Percentiles rank a stretch among this genome's conserved stretches.
Conservation (phyloP, 1,140 invertebrate genomes). For the Eurosta solidaginis region DNA sequence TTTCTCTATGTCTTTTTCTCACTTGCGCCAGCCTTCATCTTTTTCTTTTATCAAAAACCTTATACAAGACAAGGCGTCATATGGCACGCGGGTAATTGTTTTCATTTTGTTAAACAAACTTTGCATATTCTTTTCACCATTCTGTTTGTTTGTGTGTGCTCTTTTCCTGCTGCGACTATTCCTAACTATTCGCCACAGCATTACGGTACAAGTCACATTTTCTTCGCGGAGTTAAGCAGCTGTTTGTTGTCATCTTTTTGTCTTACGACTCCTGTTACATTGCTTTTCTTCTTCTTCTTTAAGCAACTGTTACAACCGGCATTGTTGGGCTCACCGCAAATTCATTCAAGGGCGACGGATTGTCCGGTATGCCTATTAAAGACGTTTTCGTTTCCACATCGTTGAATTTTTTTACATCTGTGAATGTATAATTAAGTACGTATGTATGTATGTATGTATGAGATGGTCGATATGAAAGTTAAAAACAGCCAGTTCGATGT, state of each 20-base stretch:
- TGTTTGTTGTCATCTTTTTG: not conserved
- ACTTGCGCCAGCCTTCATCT: no score
- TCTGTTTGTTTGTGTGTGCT: not conserved
- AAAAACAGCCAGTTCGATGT: no score
- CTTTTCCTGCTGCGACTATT: not conserved
- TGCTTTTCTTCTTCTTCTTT: not conserved
- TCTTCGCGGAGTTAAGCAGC: not conserved
- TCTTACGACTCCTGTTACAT: not conserved
- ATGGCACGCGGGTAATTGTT: not conserved
- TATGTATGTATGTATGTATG: no score
- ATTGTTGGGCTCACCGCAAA: no score
- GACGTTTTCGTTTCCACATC: not conserved
- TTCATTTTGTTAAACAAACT: constrained; percentile 13
- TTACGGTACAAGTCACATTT: not conserved
- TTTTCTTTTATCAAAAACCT: no score
- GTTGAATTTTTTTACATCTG: no score
- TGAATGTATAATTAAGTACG: no score
- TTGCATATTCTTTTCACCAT: not conserved
- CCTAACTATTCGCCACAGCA: not conserved
- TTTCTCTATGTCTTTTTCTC: not conserved
- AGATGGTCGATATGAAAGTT: no score
- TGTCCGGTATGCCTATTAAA: not conserved
- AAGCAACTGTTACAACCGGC: not conserved
- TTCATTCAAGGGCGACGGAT: no score
- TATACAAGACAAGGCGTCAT: not conserved